Evolutionary conservation across 2,113 vertebrate species (phyloP).

Genomic region (Picathartes gymnocephalus): DNA sequence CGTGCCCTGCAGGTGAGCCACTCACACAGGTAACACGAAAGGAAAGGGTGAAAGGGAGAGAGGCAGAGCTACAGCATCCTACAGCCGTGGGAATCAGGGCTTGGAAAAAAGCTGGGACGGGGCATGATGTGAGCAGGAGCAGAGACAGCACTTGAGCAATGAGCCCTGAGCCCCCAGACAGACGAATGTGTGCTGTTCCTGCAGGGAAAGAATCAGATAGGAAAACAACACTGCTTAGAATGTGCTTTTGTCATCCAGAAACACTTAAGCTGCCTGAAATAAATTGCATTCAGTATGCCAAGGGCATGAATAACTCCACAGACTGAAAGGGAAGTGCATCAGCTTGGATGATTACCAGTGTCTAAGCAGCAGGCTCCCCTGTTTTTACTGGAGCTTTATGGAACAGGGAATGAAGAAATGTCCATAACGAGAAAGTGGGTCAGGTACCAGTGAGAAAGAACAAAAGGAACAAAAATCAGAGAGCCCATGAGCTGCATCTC

Average conservation of each 20-base stretch:
- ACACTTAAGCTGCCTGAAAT: slow-evolving; percentile 20
- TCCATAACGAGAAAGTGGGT: neutral
- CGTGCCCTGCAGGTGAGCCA: neutral
- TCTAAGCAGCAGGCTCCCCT: neutral
- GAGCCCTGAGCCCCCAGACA: neutral
- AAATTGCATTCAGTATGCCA: neutral
- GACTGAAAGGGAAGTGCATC: neutral
- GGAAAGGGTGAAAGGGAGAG: neutral
- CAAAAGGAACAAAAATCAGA: neutral
- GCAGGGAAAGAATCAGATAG: neutral
- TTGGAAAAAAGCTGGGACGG: neutral
- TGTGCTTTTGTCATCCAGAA: slow-evolving; percentile 11
- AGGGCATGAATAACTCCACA: neutral
- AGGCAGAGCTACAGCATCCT: neutral
- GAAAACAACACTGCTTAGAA: neutral
- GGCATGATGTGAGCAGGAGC: neutral
- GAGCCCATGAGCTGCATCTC: neutral
- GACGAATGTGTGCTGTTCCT: neutral
- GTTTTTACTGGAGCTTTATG: neutral
- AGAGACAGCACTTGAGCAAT: neutral
- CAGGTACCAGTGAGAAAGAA: neutral
- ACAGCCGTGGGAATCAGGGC: neutral
- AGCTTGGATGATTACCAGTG: neutral
- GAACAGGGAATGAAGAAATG: neutral
- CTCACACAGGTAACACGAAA: neutral